Evolutionary conservation across 1,140 invertebrate species (phyloP).

Genomic region (Archivesica marissinica): DNA sequence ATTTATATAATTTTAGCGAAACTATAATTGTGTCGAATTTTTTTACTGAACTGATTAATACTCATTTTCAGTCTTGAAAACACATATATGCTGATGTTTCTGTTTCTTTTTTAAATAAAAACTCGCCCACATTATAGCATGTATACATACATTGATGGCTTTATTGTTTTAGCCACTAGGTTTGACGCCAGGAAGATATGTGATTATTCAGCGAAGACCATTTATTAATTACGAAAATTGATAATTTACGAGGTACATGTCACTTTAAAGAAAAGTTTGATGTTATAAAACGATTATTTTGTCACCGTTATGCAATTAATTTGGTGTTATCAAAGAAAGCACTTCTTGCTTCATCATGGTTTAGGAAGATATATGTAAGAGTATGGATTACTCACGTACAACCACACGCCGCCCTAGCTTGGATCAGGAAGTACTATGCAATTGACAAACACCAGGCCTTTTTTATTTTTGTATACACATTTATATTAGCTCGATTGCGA

Average conservation of each 20-base stretch:
- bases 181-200: constrained; percentile 38
- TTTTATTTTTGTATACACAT: no score
- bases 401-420: no score
- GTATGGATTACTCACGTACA: constrained; percentile 13
- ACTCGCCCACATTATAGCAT: neutral
- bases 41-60: no score
- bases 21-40: no score
- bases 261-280: constrained; percentile 54
- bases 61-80: no score
- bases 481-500: no score
- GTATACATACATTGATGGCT: neutral
- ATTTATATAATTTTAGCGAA: no score
- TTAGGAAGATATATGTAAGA: neutral
- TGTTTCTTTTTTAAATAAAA: no score
- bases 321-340: constrained; percentile 3
- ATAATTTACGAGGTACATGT: constrained; percentile 59
- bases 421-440: no score
- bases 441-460: no score
- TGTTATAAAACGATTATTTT: constrained; percentile 25
- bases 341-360: constrained; percentile 14
- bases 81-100: no score
- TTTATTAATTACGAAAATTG: constrained; percentile 66
- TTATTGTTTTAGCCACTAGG: constrained; percentile 46
- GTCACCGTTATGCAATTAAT: constrained; percentile 35
- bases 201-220: constrained; percentile 11